phyloP scores from a whole-genome alignment of 2,888 invertebrate genomes.

The Drosophila mayaguana region DNA sequence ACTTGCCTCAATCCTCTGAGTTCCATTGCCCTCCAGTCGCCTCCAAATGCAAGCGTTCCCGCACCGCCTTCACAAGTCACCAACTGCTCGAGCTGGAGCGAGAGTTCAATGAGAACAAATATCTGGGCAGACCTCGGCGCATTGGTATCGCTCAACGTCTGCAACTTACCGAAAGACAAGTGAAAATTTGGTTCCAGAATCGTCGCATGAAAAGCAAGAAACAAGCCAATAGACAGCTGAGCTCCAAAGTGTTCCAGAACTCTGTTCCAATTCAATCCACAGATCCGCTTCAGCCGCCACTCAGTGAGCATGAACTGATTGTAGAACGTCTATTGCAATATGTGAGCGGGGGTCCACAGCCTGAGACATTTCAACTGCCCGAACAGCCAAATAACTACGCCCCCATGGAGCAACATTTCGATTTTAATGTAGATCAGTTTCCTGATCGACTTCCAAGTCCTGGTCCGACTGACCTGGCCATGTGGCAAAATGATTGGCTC shows the following conservation, averaged over 20 bases:
- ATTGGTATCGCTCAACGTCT: constrained; percentile 98
- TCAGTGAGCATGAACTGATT: constrained; percentile 57
- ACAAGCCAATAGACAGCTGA: constrained; percentile 28
- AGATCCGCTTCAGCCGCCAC: background rate
- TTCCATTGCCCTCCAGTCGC: background rate
- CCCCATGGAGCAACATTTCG: background rate
- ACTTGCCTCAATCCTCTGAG: background rate
- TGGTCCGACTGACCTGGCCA: background rate
- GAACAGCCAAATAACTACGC: constrained; percentile 1
- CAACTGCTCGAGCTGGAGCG: constrained; percentile 97
- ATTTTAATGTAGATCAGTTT: background rate
- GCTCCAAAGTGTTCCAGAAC: constrained; percentile 5
- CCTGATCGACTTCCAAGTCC: background rate
- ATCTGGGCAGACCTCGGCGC: constrained; percentile 95
- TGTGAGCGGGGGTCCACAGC: constrained; percentile 5
- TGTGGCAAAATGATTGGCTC: constrained; percentile 1
- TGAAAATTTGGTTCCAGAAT: constrained; percentile 94
- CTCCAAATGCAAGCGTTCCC: constrained; percentile 89
- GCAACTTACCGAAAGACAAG: constrained; percentile 94
- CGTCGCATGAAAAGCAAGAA: constrained; percentile 92
- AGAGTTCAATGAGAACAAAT: constrained; percentile 97
- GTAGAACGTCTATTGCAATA: constrained; percentile 71
- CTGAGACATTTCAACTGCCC: background rate
- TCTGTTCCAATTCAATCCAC: background rate
- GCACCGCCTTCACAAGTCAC: constrained; percentile 97